Evolutionary conservation across 2,113 vertebrate genomes (phyloP), one percentile per base, ranked within the genome.

Genomic region (Clarias gariepinus): DNA sequence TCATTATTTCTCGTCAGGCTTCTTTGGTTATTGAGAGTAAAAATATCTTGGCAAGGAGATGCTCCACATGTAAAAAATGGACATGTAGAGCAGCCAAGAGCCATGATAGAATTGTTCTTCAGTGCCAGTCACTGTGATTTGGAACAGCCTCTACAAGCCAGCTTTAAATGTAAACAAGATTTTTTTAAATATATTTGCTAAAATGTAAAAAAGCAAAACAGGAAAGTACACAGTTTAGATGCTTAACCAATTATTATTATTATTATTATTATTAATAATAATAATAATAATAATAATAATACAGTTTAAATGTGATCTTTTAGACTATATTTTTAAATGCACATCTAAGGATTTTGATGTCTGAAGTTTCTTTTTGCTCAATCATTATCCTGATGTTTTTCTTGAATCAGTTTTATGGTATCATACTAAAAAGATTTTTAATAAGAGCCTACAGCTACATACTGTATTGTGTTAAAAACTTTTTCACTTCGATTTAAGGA

Each of bases 71-170:
- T 86, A 81, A 86, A 86, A 47, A 86, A 86, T 61, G 30, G 64
- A 86, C 78, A 41, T 73, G 60, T 71, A 47, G 78, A 81, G 85
- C 85, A 69, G 85, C 85, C 85, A 81, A 86, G 66, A 81, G 85
- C 85, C 64, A 81, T 86, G 78, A 81, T 73, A 81, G 85, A 86
- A 86, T 81, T 86, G 85, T 86, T 86, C 52, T 47, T 73, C 78
- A 36, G 28, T 86, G 85, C 85, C 85, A 86, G 57, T 81, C 78
- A 73, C 85, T 86, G 76, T 86, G 78, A 81, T 61, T 73, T 61
- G 85, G 85, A 81, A 58, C 64, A 81, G 61, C 85, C 36, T 86
- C 77, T 52, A 80, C 84, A 64, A 36, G 58, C 84, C 85, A 86
- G 85, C 23, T 57, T 53, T 79, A 76, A 33, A 64, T 36, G 55